Evolutionary conservation across 2,888 invertebrate species (phyloP), one percentile per base, ranked within the genome.

Genomic region (Podotricha telesiphe): DNA sequence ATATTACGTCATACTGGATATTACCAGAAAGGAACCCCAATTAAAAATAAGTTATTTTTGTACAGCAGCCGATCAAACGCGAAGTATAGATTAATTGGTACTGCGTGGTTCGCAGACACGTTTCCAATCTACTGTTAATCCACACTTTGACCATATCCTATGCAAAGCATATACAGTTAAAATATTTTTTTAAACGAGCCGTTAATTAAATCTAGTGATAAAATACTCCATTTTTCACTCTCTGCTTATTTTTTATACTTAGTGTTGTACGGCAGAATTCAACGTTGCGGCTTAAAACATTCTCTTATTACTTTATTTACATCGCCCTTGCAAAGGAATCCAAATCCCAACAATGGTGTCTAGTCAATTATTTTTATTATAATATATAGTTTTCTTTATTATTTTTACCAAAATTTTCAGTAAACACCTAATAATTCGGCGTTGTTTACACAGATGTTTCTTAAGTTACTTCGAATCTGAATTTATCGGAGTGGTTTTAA

Each of bases 91-190:
- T 76, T 76, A 76, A 76, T 78, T 77, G 74, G 70, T 70, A 58
- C 67, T 68, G 66, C 73, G 73, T 65, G 61, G 48, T 63, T 63
- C 51, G 65, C 68, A 70, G 75, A 74, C 76, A 76, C 74, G 78
- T 75, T 76, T 75, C 67, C 78, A 77, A 77, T 78, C 76, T 76
- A 71, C 71, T 68, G 55, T 72, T 75, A 77, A 77, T 77, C 77
- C 75, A 51, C 61, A 64, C 73, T 70, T 73, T 70, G 71, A 70
- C 68, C 66, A 45, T 51, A 63, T 55, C 63, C 47, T 47, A 37
- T 7, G 19, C 5, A 22, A n/a, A 65, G 68, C 34, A 7, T 47
- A 1, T 13, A 8, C 50, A 62, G 11, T 37, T 37, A 7, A 8
- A 8, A 37, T 37, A 7, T 37, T 10, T 37, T 8, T 37, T 10